Evolutionary conservation across 2,113 vertebrate genomes (phyloP), one percentile per base, ranked within the genome.

Genomic region (Panthera leo): DNA sequence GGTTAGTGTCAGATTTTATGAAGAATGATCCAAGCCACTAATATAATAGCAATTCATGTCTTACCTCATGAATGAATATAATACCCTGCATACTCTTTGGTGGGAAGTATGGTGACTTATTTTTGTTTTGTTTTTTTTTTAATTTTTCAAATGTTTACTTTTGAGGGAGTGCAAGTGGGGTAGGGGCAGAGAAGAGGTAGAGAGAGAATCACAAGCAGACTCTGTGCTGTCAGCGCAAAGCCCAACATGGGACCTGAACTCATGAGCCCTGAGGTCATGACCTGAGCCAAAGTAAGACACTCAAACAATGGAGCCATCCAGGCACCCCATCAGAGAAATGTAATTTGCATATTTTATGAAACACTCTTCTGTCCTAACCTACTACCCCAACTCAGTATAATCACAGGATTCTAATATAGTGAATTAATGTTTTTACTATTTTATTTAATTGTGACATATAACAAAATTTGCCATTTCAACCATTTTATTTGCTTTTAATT

Each of bases 21-120:
- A 95, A 86, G 73, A 93, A 90, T 71, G 58, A 83, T 19, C 61
- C 82, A 84, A 96, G 73, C 70, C 84, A 92, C 70, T 51, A 73
- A 89, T 79, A 36, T 23, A 31, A 92, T 5, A 83, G 61, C 31
- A 65, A 78, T 79, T 63, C 78, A 92, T 42, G n/a, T 80, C 25
- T 96, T 58, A 51, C 76, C 11, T 89, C 94, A 67, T 85, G 27
- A 73, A 65, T 94, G 78, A 78, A 89, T 89, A 76, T 48, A 84
- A 91, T 55, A 85, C 7, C 21, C 31, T 80, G 42, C 31, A 79
- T 48, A 73, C 25, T 39, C 58, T 80, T 92, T 86, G 18, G 42
- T 19, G 88, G 61, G 63, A 76, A 78, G 61, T n/a, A 7, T 80
- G 31, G 16, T 95, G 39, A 51, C 45, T 82, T 80, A 25, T 51